Conservation (phyloP, 2,888 invertebrate species). For the Tetheella fluctuosa region DNA sequence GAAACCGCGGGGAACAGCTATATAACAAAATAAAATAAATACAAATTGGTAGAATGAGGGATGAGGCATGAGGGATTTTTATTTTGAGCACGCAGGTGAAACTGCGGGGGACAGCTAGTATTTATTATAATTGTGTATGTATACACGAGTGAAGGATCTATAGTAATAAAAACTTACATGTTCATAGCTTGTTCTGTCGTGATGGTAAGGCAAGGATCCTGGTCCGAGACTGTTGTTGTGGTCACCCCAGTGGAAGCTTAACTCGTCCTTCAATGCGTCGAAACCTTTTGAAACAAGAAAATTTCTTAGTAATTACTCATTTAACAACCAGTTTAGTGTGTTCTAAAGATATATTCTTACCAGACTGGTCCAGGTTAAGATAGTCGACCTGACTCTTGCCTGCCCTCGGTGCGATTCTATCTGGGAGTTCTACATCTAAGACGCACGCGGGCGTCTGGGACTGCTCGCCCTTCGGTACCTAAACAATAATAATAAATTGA, state of each 20-base stretch:
- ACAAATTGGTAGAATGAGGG: too few relatives aligned
- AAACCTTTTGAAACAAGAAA: constrained; percentile 80
- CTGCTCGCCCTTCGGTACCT: constrained; percentile 78
- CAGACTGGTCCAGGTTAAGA: constrained; percentile 79
- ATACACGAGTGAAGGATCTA: background rate
- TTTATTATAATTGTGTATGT: too few relatives aligned
- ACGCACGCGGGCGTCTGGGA: constrained; percentile 75
- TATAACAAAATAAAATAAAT: too few relatives aligned
- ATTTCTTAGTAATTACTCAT: too few relatives aligned
- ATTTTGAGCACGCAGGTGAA: too few relatives aligned
- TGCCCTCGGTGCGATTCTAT: constrained; percentile 72
- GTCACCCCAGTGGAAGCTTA: constrained; percentile 88
- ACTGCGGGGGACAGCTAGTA: too few relatives aligned
- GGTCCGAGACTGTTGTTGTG: constrained; percentile 87
- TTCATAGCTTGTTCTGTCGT: constrained; percentile 65
- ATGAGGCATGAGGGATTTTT: too few relatives aligned
- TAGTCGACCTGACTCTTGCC: constrained; percentile 78
- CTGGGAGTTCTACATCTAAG: constrained; percentile 74
- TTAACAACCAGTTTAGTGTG: too few relatives aligned
- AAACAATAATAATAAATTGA: constrained; percentile 21
- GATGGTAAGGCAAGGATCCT: constrained; percentile 67
- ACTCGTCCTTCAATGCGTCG: constrained; percentile 88
- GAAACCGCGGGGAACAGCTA: too few relatives aligned
- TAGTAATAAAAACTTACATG: constrained; percentile 51
- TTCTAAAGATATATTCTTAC: constrained; percentile 40